Evolutionary conservation across 2,888 invertebrate genomes (phyloP).

Genomic region (Tillus elongatus): DNA sequence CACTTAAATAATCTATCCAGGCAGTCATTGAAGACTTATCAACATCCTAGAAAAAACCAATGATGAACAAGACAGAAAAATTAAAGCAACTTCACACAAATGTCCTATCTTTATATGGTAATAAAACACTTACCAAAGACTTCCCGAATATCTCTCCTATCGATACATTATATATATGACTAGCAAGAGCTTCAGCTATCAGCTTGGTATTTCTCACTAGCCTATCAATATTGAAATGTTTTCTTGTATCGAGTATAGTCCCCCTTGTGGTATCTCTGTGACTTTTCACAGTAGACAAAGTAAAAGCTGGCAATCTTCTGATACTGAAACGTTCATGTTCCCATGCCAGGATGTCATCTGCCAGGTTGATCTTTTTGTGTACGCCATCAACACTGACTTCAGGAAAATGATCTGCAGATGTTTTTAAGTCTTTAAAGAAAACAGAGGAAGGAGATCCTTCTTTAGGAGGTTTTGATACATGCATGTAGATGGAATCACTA

Average conservation of each 20-base stretch:
- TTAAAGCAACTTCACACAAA: conserved; percentile 2
- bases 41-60: conserved; percentile 52
- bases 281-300: conserved; percentile 69
- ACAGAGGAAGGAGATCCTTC: conserved; percentile 68
- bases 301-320: conserved; percentile 82
- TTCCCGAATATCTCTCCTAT: too few relatives aligned
- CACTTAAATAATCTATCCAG: conserved; percentile 66
- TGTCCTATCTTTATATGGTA: conserved; percentile 4
- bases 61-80: conserved; percentile 9
- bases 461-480: conserved; percentile 93
- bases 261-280: conserved; percentile 54
- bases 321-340: conserved; percentile 96
- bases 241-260: conserved; percentile 55
- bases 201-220: conserved; percentile 61
- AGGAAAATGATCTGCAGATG: conserved; percentile 42
- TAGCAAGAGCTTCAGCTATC: conserved; percentile 77
- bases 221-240: conserved; percentile 48
- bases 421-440: conserved; percentile 56
- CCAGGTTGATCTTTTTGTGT: conserved; percentile 95
- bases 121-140: conserved; percentile 54
- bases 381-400: conserved; percentile 53
- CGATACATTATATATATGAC: conserved; percentile 71
- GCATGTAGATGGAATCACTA: conserved; percentile 64
- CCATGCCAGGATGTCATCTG: conserved; percentile 87
- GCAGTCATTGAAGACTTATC: conserved; percentile 62